Percentiles rank a stretch among this genome's conserved stretches.
Evolutionary conservation across 2,888 invertebrate genomes (phyloP).

Genomic region (Drosophila lacicola): DNA sequence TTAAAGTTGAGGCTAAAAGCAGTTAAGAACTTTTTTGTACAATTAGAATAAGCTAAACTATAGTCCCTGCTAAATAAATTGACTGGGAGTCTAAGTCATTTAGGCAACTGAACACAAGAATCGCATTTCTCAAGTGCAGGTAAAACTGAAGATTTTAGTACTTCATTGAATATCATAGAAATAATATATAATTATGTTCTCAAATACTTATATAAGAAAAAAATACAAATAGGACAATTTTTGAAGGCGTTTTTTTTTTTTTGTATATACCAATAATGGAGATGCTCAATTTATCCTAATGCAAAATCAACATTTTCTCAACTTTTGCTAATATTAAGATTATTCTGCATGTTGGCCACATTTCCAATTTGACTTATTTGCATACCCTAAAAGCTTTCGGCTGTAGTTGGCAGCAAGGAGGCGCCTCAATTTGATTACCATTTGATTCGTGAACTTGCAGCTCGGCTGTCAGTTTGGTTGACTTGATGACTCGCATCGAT

Average conservation of each 20-base stretch:
- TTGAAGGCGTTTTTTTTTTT: no score
- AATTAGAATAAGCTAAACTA: neutral
- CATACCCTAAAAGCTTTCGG: conserved; percentile 63
- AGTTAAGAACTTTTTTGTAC: neutral
- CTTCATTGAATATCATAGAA: neutral
- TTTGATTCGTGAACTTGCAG: conserved; percentile 73
- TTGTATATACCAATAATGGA: neutral
- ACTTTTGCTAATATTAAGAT: conserved; percentile 14
- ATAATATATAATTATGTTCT: neutral
- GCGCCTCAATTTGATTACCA: conserved; percentile 65
- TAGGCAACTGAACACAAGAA: no score
- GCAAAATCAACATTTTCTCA: conserved; percentile 11
- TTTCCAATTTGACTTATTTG: conserved; percentile 57
- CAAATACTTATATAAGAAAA: neutral
- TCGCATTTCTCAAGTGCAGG: no score
- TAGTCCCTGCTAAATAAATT: no score
- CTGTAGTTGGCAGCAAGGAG: conserved; percentile 32
- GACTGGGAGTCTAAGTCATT: no score
- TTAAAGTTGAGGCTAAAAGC: conserved; percentile 4
- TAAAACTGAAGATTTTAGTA: no score
- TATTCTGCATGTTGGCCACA: conserved; percentile 17
- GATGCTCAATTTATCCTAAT: conserved; percentile 1
- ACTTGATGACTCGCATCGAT: conserved; percentile 73
- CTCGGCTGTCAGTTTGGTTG: conserved; percentile 66
- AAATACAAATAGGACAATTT: no score